Percentiles rank a stretch among this genome's conserved stretches.
Conservation (phyloP, 2,888 invertebrate genomes). For the Hemaris fuciformis region DNA sequence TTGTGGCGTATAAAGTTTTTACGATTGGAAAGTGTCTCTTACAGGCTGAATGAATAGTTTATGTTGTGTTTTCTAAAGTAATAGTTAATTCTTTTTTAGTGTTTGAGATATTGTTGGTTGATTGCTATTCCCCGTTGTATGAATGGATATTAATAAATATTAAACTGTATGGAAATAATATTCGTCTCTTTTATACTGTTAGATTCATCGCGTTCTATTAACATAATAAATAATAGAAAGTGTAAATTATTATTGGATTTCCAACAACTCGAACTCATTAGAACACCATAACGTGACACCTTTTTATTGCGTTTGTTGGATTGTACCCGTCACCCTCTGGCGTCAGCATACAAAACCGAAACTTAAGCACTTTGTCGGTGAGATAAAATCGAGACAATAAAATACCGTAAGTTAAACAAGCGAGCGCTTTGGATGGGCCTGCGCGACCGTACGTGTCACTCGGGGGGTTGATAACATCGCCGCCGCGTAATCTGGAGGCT, state of each 20-base stretch:
- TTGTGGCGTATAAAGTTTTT: slow-evolving; percentile 36
- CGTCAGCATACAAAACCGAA: not conserved
- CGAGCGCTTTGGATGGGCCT: slow-evolving; percentile 17
- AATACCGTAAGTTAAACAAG: slow-evolving; percentile 14
- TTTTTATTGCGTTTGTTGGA: not conserved
- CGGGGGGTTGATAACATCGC: slow-evolving; percentile 22
- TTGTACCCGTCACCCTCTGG: too few species aligned
- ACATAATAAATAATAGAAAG: not conserved
- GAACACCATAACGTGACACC: not conserved
- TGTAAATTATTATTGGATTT: too few species aligned
- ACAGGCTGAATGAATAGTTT: not conserved
- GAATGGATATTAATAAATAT: not conserved
- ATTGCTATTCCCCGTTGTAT: not conserved
- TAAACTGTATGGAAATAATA: not conserved
- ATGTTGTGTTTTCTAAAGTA: slow-evolving; percentile 9
- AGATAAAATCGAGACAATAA: slow-evolving; percentile 18
- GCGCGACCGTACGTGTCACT: slow-evolving; percentile 17
- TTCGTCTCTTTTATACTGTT: not conserved
- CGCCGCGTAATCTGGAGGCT: slow-evolving; percentile 26
- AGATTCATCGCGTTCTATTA: not conserved
- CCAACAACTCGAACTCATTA: not conserved
- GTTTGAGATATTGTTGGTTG: not conserved
- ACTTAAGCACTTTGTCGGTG: slow-evolving; percentile 20
- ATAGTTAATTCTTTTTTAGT: not conserved
- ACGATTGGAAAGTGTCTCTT: slow-evolving; percentile 26